Conservation (phyloP, 2,888 invertebrate genomes). For the Trichopoda pennipes region DNA sequence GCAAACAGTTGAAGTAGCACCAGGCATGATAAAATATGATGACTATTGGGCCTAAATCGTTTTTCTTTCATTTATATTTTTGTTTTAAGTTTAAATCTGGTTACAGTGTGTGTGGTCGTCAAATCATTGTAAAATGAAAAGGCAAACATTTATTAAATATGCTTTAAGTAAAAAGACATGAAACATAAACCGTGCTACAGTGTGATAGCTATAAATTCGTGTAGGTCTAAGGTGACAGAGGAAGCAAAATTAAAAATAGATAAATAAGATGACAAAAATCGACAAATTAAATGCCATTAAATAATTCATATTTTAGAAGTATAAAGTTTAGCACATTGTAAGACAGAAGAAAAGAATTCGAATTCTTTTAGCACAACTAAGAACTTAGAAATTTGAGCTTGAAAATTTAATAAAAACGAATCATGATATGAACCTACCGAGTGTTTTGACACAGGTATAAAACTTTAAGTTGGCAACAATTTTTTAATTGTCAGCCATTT, state of each 20-base stretch:
- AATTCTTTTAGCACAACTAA: too few species aligned
- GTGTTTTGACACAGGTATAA: too few species aligned
- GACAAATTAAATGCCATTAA: slow-evolving; percentile 11
- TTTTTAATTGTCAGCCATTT: too few species aligned
- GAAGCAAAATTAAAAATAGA: neutral
- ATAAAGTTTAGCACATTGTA: too few species aligned
- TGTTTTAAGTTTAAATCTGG: slow-evolving; percentile 39
- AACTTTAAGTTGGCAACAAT: too few species aligned
- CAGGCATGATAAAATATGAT: slow-evolving; percentile 46
- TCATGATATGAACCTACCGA: too few species aligned
- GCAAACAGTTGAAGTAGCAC: neutral
- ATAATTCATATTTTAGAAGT: too few species aligned
- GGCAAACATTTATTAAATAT: slow-evolving; percentile 26
- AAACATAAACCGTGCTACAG: slow-evolving; percentile 3
- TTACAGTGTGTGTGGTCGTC: slow-evolving; percentile 63
- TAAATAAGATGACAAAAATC: slow-evolving; percentile 31
- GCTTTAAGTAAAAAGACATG: slow-evolving; percentile 17
- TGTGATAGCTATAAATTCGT: slow-evolving; percentile 24
- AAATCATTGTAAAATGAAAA: slow-evolving; percentile 40
- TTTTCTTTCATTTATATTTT: slow-evolving; percentile 8
- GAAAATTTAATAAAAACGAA: too few species aligned
- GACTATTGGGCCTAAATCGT: slow-evolving; percentile 50
- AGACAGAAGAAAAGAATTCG: too few species aligned
- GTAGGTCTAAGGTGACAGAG: slow-evolving; percentile 24
- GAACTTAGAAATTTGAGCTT: too few species aligned